phyloP scores from a whole-genome alignment of 2,113 vertebrate species.

The Carettochelys insculpta region DNA sequence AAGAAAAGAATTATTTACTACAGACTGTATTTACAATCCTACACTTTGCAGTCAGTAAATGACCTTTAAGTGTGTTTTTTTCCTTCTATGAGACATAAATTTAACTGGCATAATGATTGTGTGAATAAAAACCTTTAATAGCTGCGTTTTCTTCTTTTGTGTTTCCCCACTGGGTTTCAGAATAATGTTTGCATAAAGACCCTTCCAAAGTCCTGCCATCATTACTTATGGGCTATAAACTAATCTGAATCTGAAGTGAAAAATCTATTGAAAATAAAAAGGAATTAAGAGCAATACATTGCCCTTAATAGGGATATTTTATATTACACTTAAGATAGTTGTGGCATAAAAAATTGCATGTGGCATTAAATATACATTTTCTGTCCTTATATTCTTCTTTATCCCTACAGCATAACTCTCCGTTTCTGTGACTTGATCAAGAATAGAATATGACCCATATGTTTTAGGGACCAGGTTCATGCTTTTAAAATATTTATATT shows the following conservation, averaged over 20 bases:
- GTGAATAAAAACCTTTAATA: constrained; percentile 26
- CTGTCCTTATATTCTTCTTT: rapidly evolving
- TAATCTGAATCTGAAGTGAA: neutral
- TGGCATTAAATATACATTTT: neutral
- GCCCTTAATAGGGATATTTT: neutral
- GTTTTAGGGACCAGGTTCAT: neutral
- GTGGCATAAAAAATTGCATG: neutral
- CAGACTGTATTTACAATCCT: neutral
- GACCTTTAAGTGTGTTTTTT: neutral
- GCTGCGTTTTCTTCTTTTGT: neutral
- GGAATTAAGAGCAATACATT: neutral
- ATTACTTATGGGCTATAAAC: neutral
- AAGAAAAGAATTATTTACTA: constrained; percentile 6
- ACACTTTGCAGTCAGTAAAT: constrained; percentile 24
- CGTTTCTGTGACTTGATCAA: neutral
- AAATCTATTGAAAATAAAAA: neutral
- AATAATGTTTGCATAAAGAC: neutral
- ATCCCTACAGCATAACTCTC: neutral
- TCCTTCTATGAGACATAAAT: neutral
- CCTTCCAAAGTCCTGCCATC: neutral
- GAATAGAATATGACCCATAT: neutral
- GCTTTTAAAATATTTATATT: neutral
- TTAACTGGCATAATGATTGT: neutral
- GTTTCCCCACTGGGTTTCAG: neutral
- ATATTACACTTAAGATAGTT: no score